Evolutionary conservation across 2,113 vertebrate species (phyloP).

Genomic region (Rhegmatorhina hoffmannsi): DNA sequence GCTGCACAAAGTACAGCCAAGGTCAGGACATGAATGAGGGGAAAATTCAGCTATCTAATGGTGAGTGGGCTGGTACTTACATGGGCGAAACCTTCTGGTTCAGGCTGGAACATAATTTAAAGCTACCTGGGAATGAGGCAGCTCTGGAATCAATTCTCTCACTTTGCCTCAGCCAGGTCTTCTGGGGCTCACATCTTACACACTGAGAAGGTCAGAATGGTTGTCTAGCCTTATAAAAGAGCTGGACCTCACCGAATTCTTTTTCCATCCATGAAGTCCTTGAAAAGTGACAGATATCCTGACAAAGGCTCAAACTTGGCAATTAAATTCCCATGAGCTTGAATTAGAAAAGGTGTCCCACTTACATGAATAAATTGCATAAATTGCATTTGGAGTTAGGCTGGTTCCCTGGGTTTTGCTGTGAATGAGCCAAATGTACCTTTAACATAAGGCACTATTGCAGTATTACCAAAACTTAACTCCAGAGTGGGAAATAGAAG

Average conservation of each 20-base stretch:
- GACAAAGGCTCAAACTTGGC: slow-evolving; percentile 27
- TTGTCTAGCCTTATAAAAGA: slow-evolving; percentile 19
- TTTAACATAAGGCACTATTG: background rate
- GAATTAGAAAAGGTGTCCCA: slow-evolving; percentile 49
- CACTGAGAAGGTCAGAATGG: slow-evolving; percentile 15
- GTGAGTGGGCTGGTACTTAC: background rate
- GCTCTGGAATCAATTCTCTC: slow-evolving; percentile 34
- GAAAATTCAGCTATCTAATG: background rate
- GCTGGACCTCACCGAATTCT: slow-evolving; percentile 22
- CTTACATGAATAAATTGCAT: slow-evolving; percentile 22
- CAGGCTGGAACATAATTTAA: slow-evolving; percentile 31
- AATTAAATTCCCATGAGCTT: slow-evolving; percentile 49
- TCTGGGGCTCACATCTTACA: background rate
- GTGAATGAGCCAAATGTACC: background rate
- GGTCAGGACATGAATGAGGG: slow-evolving; percentile 18
- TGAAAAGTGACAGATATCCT: slow-evolving; percentile 23
- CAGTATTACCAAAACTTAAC: background rate
- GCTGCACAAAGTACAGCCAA: slow-evolving; percentile 16
- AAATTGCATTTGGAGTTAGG: background rate
- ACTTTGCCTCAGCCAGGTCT: background rate
- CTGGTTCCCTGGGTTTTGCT: background rate
- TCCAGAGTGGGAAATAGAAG: background rate
- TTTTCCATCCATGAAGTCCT: slow-evolving; percentile 15
- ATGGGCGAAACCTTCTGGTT: slow-evolving; percentile 19
- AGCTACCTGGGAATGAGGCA: slow-evolving; percentile 17